Evolutionary conservation across 2,797 vertebrate species (phyloP).

Genomic region (Chaetodon trifasciatus): DNA sequence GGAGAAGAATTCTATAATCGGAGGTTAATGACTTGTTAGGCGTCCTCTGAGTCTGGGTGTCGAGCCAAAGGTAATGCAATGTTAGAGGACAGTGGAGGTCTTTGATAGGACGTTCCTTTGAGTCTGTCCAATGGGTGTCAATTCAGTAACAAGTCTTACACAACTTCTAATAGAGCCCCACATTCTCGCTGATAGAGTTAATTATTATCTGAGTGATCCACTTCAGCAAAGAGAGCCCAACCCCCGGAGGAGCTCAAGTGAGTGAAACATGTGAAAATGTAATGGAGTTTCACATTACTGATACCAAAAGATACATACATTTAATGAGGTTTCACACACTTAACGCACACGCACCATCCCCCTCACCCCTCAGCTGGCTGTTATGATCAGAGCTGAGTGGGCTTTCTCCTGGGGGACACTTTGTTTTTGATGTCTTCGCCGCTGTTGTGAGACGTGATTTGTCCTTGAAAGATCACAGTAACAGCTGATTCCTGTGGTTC

Average conservation of each 20-base stretch:
- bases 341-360: not conserved
- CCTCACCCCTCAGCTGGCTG: not conserved
- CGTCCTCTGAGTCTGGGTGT: not conserved
- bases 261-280: conserved; percentile 4
- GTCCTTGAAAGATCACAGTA: conserved; percentile 34
- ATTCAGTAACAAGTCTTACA: not conserved
- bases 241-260: not conserved
- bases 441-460: conserved; percentile 36
- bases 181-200: not conserved
- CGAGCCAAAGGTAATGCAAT: not conserved
- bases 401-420: conserved; percentile 10
- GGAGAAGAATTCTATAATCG: not conserved
- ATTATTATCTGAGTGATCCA: conserved; percentile 22
- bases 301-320: conserved; percentile 17
- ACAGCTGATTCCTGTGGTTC: conserved; percentile 3
- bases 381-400: conserved; percentile 15
- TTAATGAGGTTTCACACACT: conserved; percentile 47
- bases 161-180: not conserved
- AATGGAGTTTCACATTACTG: conserved; percentile 25
- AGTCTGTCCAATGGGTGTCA: not conserved
- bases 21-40: not conserved
- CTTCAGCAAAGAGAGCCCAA: not conserved
- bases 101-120: not conserved
- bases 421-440: conserved; percentile 30
- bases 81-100: not conserved